A percentile compares a stretch with the other conserved stretches of the same genome.
phyloP scores from a whole-genome alignment of 2,797 vertebrate species.

The Poeciliopsis gracilis region DNA sequence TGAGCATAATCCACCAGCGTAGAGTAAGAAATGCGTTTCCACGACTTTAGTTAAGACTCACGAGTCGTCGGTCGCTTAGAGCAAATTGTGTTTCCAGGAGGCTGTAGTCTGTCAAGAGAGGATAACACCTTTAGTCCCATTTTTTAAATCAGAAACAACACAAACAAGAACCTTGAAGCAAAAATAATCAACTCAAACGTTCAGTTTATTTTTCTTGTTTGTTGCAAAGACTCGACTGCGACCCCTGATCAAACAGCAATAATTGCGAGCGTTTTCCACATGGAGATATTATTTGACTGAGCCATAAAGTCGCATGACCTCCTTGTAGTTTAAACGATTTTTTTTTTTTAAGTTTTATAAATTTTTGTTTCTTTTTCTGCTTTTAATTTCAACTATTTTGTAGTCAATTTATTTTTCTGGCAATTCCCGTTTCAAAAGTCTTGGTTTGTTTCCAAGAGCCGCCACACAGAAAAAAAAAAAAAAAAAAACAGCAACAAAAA shows the following conservation, averaged over 20 bases:
- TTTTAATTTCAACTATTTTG: neutral
- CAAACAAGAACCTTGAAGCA: neutral
- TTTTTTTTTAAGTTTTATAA: neutral
- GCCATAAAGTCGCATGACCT: neutral
- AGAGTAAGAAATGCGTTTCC: neutral
- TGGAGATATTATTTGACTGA: neutral
- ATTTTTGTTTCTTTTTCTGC: neutral
- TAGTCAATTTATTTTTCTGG: neutral
- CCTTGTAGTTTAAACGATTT: neutral
- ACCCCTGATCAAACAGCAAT: neutral
- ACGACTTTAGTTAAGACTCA: neutral
- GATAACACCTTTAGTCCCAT: neutral
- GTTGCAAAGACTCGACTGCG: neutral
- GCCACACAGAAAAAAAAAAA: neutral
- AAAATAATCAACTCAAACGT: neutral
- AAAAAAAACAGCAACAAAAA: too few species aligned
- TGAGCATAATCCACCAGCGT: neutral
- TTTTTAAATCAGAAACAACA: neutral
- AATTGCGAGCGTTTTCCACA: neutral
- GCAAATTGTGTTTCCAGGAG: neutral
- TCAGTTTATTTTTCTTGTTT: neutral
- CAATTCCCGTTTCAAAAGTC: neutral
- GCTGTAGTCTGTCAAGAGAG: neutral
- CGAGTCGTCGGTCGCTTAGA: neutral
- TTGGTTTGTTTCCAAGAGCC: neutral